A percentile compares a stretch with the other conserved stretches of the same genome.
Evolutionary conservation across 2,797 vertebrate genomes (phyloP).

Genomic region (Sebastolobus alascanus): DNA sequence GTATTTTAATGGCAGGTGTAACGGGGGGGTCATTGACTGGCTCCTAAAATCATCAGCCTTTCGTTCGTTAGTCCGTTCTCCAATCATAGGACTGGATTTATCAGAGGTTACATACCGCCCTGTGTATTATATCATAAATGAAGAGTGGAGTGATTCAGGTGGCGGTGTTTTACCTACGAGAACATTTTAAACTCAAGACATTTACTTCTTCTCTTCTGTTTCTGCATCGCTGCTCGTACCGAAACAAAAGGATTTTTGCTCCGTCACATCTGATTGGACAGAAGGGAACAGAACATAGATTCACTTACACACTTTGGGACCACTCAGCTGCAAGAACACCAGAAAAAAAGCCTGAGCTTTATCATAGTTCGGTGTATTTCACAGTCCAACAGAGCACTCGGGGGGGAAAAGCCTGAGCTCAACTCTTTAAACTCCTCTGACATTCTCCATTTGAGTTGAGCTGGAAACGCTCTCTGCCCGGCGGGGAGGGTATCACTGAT

Average conservation of each 20-base stretch:
- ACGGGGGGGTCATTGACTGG: no score
- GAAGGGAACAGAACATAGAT: neutral
- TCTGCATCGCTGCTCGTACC: neutral
- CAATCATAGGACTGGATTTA: no score
- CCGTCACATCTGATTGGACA: constrained; percentile 15
- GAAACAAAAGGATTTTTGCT: constrained; percentile 13
- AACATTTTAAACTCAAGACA: neutral
- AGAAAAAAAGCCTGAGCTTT: neutral
- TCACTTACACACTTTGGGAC: neutral
- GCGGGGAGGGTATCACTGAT: constrained; percentile 57
- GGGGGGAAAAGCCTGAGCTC: constrained; percentile 24
- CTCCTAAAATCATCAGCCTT: no score
- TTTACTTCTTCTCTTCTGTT: neutral
- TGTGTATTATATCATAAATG: neutral
- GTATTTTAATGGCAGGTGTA: no score
- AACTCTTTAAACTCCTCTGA: constrained; percentile 48
- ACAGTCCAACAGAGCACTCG: constrained; percentile 40
- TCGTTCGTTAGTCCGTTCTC: no score
- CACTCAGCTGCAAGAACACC: constrained; percentile 1
- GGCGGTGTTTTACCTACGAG: neutral
- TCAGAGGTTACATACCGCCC: no score
- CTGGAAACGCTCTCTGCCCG: constrained; percentile 18
- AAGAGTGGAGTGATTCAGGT: neutral
- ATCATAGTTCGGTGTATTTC: constrained; percentile 23
- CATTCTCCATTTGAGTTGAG: constrained; percentile 44